Conservation (phyloP, 2,797 vertebrate genomes). For the Sternarchorhynchus goeldii region DNA sequence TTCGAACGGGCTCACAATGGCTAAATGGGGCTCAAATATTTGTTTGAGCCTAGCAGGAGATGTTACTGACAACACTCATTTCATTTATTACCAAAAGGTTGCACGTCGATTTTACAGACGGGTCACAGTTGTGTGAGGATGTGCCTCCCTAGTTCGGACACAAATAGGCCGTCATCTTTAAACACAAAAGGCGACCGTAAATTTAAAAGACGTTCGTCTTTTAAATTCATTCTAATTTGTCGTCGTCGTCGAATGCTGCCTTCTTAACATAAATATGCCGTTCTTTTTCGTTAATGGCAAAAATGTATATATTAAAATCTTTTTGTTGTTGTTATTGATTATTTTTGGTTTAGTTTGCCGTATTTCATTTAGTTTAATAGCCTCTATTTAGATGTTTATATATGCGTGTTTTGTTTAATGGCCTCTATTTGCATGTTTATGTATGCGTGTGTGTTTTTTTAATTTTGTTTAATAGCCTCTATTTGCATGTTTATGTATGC, state of each 20-base stretch:
- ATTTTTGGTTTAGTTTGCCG: too few species aligned
- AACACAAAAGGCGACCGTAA: too few species aligned
- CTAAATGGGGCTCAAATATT: constrained; percentile 2
- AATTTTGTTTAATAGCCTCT: neutral
- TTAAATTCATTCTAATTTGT: too few species aligned
- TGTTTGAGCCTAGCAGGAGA: neutral
- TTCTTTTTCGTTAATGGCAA: too few species aligned
- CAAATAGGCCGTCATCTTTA: too few species aligned
- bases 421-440: neutral
- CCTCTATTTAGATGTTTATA: neutral
- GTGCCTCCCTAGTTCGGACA: too few species aligned
- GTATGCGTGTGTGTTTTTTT: neutral
- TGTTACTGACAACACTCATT: neutral
- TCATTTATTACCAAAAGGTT: neutral
- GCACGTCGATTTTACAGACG: neutral
- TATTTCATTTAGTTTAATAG: neutral
- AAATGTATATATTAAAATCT: too few species aligned
- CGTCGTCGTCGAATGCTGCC: too few species aligned
- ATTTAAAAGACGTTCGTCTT: too few species aligned
- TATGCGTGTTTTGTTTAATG: neutral
- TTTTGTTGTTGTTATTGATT: too few species aligned
- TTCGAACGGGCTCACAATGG: neutral
- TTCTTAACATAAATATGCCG: neutral
- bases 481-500: neutral
- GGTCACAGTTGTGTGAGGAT: too few species aligned